phyloP scores from a whole-genome alignment of 2,797 vertebrate genomes.

The Phrynocephalus vlangalii region DNA sequence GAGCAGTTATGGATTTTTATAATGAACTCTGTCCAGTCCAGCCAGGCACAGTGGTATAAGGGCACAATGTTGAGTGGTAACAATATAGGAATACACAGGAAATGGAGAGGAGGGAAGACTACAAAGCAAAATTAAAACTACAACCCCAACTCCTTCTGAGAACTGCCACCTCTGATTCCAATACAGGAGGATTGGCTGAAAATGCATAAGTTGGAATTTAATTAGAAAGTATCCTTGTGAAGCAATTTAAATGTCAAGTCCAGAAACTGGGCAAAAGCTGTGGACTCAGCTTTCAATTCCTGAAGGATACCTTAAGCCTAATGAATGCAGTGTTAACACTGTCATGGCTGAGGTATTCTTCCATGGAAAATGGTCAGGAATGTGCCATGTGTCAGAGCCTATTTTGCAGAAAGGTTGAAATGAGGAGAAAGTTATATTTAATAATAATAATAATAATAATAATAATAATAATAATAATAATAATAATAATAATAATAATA shows the following conservation, averaged over 20 bases:
- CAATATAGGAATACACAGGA: slow-evolving; percentile 34
- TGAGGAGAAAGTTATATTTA: background rate
- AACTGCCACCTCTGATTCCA: slow-evolving; percentile 39
- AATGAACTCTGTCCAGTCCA: slow-evolving; percentile 60
- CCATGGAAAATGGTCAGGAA: background rate
- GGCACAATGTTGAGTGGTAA: slow-evolving; percentile 45
- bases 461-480: too few relatives aligned
- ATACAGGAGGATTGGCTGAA: slow-evolving; percentile 29
- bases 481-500: too few relatives aligned
- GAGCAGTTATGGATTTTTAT: slow-evolving; percentile 54
- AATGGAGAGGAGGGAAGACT: background rate
- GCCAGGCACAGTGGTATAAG: slow-evolving; percentile 51
- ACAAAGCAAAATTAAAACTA: background rate
- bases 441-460: too few relatives aligned
- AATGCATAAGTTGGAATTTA: background rate
- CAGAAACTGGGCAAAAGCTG: slow-evolving; percentile 14
- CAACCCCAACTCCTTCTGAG: background rate
- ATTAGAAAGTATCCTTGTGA: background rate
- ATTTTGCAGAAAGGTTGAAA: background rate
- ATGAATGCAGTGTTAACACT: background rate
- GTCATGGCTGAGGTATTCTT: slow-evolving; percentile 4
- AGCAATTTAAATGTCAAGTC: background rate
- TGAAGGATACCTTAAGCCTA: slow-evolving; percentile 26
- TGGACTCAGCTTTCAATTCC: background rate
- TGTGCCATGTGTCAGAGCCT: background rate